Evolutionary conservation across 2,797 vertebrate species (phyloP), one percentile per base, ranked within the genome.

Genomic region (Sebastes trivittatus): DNA sequence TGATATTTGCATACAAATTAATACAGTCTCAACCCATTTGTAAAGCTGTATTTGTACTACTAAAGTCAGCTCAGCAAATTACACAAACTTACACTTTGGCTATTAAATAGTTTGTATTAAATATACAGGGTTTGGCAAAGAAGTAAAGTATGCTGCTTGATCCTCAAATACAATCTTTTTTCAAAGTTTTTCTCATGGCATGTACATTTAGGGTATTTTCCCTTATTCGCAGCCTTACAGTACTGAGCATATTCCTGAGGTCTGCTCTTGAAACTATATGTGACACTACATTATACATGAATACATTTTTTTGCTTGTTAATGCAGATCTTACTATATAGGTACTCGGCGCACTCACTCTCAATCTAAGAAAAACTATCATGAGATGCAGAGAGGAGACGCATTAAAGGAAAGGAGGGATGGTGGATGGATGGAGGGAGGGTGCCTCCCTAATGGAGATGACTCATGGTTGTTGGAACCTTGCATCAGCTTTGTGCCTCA

Each of bases 401-500:
- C 69, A 66, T 84, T 79, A 73, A 76, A 36, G 29, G 30, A 23
- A 65, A 38, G 22, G 3, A 22, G 66, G 58, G 72, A 54, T 34
- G 30, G 61, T 46, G 38, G 52, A 72, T 60, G 62, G 54, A 65
- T 32, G 25, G 30, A 69, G 56, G 38, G 18, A 63, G 69, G 78
- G 73, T 46, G 67, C 78, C 78, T 42, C 72, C 74, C 59, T 74
- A 62, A 80, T 78, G 58, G 77, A 30, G 79, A 86, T 93, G 85
- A 89, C 74, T 89, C 85, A 87, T 83, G 60, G 30, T 30, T 69
- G 82, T 72, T 74, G 63, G 46, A 83, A 63, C 63, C 80, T 84
- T 86, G 34, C 85, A 78, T 89, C 85, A 88, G 72, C 77, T 66
- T 20, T 67, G 63, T 30, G 73, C 61, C 67, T 65, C 60, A 46